These are phyloP conservation scores for Salpingus planirostris DNA, from an alignment of 2,888 invertebrate species.

Conservation along the genomic window DNA sequence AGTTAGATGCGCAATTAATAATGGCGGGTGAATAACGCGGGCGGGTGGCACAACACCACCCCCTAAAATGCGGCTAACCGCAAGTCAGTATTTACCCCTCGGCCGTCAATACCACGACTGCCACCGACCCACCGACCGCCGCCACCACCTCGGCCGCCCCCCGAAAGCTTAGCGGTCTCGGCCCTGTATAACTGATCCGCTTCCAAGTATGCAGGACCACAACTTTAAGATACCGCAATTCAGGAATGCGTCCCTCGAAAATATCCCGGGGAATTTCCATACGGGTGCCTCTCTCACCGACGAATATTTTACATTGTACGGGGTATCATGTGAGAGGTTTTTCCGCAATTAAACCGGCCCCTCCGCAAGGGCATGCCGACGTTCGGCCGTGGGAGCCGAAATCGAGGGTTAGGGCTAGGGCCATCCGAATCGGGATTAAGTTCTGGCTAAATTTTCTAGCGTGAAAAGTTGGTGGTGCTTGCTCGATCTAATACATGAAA, in stretches of 20 bases:
- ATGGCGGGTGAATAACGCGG: constrained; percentile 4
- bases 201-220: constrained; percentile 16
- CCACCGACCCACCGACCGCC: too few species aligned
- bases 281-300: too few species aligned
- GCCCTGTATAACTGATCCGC: constrained; percentile 13
- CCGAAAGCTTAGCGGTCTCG: constrained; percentile 16
- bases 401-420: too few species aligned
- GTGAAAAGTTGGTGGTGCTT: constrained; percentile 17
- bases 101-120: constrained; percentile 19
- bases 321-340: too few species aligned
- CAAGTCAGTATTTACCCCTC: constrained; percentile 20
- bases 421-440: too few species aligned
- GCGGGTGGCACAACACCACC: constrained; percentile 7
- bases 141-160: too few species aligned
- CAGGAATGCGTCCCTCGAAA: constrained; percentile 14
- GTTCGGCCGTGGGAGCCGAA: too few species aligned
- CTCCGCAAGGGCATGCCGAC: too few species aligned
- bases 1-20: constrained; percentile 8
- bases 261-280: constrained; percentile 13
- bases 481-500: constrained; percentile 21
- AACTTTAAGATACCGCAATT: constrained; percentile 17
- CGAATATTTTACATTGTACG: too few species aligned
- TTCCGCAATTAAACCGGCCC: too few species aligned
- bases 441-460: too few species aligned
- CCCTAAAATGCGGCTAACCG: constrained; percentile 13